Base-by-base conservation (phyloP, 2,797 vertebrate genomes). In the Characodon lateralis region DNA sequence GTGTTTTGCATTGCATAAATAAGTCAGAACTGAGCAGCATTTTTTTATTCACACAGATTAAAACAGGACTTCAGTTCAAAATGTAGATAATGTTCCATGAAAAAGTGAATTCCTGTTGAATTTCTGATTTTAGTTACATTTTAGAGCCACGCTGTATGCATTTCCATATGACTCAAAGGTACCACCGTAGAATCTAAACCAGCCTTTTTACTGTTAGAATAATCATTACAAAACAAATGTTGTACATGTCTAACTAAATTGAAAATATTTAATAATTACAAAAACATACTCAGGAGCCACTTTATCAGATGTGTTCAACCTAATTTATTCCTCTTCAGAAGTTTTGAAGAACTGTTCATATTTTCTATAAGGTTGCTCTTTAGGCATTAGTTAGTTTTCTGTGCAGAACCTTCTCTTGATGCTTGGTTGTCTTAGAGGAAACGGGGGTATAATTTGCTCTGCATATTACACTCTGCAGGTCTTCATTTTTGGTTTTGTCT, bases 401-500 rank as follows among this genome's bases (percentile, higher is more conserved):
- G 9, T 53, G 61, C 51, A 56, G 50, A 76, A n/a, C 48, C 24
- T 16, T 43, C 22, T 75, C n/a, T 73, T 24, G 35, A 50, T 71
- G 22, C 4, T 2, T 14, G 56, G 26, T 22, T 24, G 65, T 51
- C 78, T 65, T 51, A 8, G 50, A 82, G 22, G 63, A 43, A 43
- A 41, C 26, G 74, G 55, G n/a, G 24, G 56, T 28, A 53, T 73
- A n/a, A 77, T 55, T 53, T 69, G 46, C 50, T 53, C 46, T 24
- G 71, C 41, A 18, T 74, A 74, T 73, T 78, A 8, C 16, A 72
- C 71, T 81, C 68, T 78, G 53, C 41, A 68, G 69, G 56, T 77
- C 80, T 70, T 87, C 70, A 79, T 66, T 77, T 53, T 74, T 35
- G 46, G 53, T 83, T 89, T 79, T 83, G 80, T 86, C 91, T 89